Conservation (phyloP, 2,113 vertebrate genomes). For the Smithornis capensis region DNA sequence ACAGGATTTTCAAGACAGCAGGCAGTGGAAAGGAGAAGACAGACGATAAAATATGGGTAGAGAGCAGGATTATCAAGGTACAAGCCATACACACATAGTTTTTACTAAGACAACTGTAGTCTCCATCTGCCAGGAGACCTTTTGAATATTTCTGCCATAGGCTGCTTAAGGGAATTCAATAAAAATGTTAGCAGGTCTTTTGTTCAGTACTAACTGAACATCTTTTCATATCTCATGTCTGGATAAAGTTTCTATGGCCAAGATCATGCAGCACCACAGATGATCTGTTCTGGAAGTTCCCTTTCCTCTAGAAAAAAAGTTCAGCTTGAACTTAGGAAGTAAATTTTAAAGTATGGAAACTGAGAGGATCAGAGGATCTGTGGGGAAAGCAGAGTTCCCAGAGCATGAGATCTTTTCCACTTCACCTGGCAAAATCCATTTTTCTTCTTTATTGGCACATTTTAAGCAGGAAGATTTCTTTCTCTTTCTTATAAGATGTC, state of each 20-base stretch:
- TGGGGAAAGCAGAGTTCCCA: neutral
- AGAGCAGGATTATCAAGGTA: neutral
- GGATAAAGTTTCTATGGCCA: neutral
- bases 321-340: neutral
- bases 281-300: neutral
- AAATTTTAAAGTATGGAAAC: neutral
- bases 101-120: neutral
- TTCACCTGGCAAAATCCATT: neutral
- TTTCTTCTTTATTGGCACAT: neutral
- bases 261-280: neutral
- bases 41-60: neutral
- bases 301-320: neutral
- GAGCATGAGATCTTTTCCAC: neutral
- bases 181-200: neutral
- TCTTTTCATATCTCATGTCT: no score
- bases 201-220: no score
- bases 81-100: neutral
- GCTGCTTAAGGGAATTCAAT: neutral
- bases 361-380: neutral
- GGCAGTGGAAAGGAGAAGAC: neutral
- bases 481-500: neutral
- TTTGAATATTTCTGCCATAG: neutral
- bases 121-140: neutral
- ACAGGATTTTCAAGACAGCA: neutral
- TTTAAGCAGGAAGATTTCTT: neutral